Evolutionary conservation across 2,888 invertebrate species (phyloP).

Genomic region (Sarcophaga variegata): DNA sequence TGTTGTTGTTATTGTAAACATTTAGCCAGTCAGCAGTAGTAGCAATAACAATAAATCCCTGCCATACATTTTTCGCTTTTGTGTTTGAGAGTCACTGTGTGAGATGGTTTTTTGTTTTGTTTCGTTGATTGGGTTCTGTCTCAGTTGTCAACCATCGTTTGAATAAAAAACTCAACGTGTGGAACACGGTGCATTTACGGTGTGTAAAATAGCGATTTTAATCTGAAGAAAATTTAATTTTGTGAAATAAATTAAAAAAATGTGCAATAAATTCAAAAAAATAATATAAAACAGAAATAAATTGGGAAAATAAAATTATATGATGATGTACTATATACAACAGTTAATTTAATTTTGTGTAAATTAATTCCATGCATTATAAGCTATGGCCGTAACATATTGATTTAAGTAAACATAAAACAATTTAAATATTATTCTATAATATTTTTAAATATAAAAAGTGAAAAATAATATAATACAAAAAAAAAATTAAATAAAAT

Average conservation of each 20-base stretch:
- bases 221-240: neutral
- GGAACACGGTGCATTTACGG: conserved; percentile 39
- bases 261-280: neutral
- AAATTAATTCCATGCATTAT: no score
- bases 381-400: no score
- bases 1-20: conserved; percentile 27
- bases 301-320: neutral
- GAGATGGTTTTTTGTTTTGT: neutral
- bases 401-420: no score
- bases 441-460: no score
- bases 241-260: conserved; percentile 15
- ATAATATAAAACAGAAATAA: neutral
- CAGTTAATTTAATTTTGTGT: no score
- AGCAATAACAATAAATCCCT: neutral
- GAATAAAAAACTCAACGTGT: conserved; percentile 54
- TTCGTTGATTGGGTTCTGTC: conserved; percentile 11
- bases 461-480: no score
- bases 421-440: no score
- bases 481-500: no score
- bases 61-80: conserved; percentile 16
- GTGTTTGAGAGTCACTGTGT: neutral
- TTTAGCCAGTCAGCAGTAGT: conserved; percentile 17
- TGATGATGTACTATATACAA: no score
- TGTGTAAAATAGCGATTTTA: conserved; percentile 20
- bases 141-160: conserved; percentile 66